Evolutionary conservation across 2,113 vertebrate genomes (phyloP).

Genomic region (Rafetus swinhoei): DNA sequence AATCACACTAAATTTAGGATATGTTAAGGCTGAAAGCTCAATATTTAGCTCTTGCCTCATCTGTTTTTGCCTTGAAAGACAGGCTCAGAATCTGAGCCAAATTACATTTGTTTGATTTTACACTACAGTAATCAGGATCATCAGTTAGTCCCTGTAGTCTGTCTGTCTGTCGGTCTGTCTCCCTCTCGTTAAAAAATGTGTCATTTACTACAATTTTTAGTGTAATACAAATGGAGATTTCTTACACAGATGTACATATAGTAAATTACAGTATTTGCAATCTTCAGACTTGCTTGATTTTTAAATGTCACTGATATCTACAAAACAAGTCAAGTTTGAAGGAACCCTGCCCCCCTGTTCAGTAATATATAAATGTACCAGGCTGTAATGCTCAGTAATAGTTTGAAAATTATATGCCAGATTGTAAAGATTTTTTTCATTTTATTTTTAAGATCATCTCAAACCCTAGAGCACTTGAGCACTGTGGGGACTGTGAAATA

Average conservation of each 20-base stretch:
- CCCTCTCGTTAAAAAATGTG: background rate
- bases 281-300: background rate
- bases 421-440: background rate
- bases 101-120: background rate
- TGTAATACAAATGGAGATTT: background rate
- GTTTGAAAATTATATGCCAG: too few species aligned
- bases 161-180: background rate
- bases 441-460: background rate
- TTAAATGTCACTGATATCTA: background rate
- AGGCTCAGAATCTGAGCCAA: background rate
- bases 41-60: background rate
- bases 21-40: background rate
- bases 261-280: background rate
- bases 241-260: background rate
- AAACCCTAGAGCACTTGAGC: background rate
- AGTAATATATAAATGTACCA: background rate
- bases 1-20: background rate
- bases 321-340: background rate
- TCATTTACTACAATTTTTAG: background rate
- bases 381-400: too few species aligned
- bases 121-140: background rate
- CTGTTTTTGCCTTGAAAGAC: background rate
- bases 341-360: background rate
- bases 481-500: background rate
- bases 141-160: background rate